Evolutionary conservation across 2,888 invertebrate species (phyloP), one percentile per base, ranked within the genome.

Genomic region (Tenthredo amoena): DNA sequence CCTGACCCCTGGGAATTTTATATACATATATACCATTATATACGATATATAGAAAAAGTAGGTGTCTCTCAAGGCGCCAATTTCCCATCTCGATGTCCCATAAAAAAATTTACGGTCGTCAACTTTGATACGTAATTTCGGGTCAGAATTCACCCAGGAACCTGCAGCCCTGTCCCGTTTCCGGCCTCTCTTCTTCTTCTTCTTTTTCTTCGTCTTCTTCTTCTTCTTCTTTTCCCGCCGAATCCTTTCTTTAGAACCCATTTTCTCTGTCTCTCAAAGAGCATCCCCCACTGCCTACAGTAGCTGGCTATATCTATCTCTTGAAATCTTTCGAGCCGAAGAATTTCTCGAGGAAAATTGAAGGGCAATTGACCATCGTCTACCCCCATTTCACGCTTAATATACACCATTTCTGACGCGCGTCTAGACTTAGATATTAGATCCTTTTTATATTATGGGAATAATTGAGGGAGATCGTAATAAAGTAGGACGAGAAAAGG

Each of bases 101-200:
- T 40, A 74, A 74, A 74, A 74, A 74, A 31, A 74, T 74, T 74
- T 74, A 74, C 72, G 72, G 43, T 74, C 72, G 72, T 74, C 72
- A 74, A 74, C 72, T 74, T 74, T 74, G 72, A 74, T 74, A 74
- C 72, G 72, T 74, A 74, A 74, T 74, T 74, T 74, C 31, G 72
- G 72, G 72, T 74, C 72, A 43, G 72, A 40, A 37, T 74, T 37
- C 72, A 37, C 37, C 37, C 7, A 15, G 6, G 18, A 37, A 37
- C 34, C 37, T 34, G 34, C 26, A 21, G 21, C 62, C 62, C 9
- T 62, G 26, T 31, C 10, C 26, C 12, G 9, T 68, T 31, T 26
- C 15, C 31, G 68, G 15, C 26, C 68, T 68, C 12, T 34, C 26
- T 31, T 15, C 31, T 18, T 7, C 31, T 5, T 65, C 65, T n/a